A percentile compares a stretch with the other conserved stretches of the same genome.
Evolutionary conservation across 2,797 vertebrate genomes (phyloP).

Genomic region (Tangara arthus): DNA sequence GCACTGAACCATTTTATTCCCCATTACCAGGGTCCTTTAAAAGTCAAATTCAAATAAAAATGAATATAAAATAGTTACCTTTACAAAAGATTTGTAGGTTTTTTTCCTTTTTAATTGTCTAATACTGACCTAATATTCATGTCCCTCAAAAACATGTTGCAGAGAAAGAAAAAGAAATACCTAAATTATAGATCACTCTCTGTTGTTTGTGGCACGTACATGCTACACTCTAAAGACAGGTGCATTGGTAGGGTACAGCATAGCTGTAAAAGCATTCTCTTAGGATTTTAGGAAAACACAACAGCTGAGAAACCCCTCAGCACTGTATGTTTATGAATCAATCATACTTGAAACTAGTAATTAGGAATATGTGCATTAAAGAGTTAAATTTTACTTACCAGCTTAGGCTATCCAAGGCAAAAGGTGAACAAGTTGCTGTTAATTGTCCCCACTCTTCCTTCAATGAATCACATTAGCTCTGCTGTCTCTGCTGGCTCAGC

Average conservation of each 20-base stretch:
- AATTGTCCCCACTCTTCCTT: constrained; percentile 82
- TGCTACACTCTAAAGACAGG: neutral
- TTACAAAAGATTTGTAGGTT: neutral
- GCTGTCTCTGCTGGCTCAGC: constrained; percentile 80
- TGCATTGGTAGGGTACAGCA: neutral
- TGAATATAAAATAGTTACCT: neutral
- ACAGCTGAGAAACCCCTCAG: neutral
- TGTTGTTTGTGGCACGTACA: neutral
- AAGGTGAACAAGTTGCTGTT: constrained; percentile 71
- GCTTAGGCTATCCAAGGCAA: constrained; percentile 79
- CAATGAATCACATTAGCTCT: constrained; percentile 79
- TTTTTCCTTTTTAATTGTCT: neutral
- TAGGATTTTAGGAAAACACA: neutral
- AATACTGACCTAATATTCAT: neutral
- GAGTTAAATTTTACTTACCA: constrained; percentile 81
- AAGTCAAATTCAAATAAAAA: neutral
- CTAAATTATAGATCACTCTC: neutral
- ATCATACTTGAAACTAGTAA: neutral
- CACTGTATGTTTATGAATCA: neutral
- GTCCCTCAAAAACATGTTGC: neutral
- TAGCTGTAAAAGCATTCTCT: neutral
- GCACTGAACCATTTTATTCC: neutral
- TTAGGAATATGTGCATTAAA: neutral
- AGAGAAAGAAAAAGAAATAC: neutral
- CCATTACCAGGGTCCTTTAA: neutral